Evolutionary conservation across 2,797 vertebrate genomes (phyloP).

Genomic region (Pangasius larnaudii): DNA sequence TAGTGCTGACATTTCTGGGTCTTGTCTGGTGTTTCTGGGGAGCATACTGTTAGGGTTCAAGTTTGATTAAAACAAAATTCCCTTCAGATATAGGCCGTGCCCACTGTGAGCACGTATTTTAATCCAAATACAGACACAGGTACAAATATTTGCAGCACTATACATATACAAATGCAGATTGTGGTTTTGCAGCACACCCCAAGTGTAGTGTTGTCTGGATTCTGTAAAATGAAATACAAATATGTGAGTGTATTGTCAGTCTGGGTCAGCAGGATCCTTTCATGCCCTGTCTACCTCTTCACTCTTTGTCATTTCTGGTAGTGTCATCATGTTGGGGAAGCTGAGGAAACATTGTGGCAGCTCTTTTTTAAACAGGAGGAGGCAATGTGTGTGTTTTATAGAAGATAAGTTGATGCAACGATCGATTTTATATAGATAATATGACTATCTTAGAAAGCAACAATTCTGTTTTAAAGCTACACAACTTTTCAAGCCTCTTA

Average conservation of each 20-base stretch:
- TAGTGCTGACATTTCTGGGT: background rate
- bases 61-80: background rate
- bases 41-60: background rate
- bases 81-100: background rate
- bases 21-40: background rate
- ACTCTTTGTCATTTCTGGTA: constrained; percentile 28
- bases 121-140: background rate
- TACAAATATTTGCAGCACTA: constrained; percentile 14
- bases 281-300: constrained; percentile 3
- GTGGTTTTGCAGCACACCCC: background rate
- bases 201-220: background rate
- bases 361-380: constrained; percentile 13
- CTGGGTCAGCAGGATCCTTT: constrained; percentile 30
- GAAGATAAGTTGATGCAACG: constrained; percentile 26
- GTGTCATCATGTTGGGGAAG: constrained; percentile 28
- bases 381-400: constrained; percentile 5
- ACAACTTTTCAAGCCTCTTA: constrained; percentile 4
- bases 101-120: background rate
- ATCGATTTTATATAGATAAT: constrained; percentile 27
- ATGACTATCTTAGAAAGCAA: background rate
- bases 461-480: constrained; percentile 11
- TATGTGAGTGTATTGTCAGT: constrained; percentile 23
- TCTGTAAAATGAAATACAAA: constrained; percentile 12
- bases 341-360: constrained; percentile 28
- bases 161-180: background rate